These are phyloP conservation scores for Chrysogorgia sp. DNA, from an alignment of 92 coral and sea anemone genomes.

Conservation along the genomic window DNA sequence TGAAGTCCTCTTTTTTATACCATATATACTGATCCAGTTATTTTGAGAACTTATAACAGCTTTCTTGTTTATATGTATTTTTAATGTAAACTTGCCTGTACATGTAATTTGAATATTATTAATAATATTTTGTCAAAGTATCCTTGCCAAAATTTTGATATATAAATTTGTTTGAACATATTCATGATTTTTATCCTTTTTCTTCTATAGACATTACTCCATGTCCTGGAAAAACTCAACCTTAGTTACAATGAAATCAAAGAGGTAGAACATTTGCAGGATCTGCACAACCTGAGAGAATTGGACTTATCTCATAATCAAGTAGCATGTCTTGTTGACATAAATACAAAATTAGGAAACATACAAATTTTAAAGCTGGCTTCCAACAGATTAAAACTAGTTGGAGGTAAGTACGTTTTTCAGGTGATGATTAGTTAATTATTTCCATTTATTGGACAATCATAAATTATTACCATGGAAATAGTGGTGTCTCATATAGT, in stretches of 20 bases:
- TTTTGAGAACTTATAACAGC: too few species aligned
- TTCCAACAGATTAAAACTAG: constrained; percentile 70
- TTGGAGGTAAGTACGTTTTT: constrained; percentile 66
- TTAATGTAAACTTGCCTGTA: too few species aligned
- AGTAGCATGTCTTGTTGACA: constrained; percentile 61
- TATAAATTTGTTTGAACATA: not conserved
- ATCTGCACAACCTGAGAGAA: constrained; percentile 66
- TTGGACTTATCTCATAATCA: constrained; percentile 84
- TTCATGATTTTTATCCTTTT: not conserved
- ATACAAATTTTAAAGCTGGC: constrained; percentile 74
- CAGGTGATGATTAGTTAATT: not conserved
- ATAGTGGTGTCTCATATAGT: too few species aligned
- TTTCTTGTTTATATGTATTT: too few species aligned
- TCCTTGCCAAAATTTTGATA: too few species aligned
- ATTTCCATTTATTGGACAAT: too few species aligned
- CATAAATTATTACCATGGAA: too few species aligned
- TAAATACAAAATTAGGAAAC: constrained; percentile 87
- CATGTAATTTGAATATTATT: too few species aligned
- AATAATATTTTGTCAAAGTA: too few species aligned
- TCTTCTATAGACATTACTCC: constrained; percentile 71
- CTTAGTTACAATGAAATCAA: constrained; percentile 78
- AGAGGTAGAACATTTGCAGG: constrained; percentile 78
- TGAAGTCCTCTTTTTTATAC: too few species aligned
- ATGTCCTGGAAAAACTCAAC: constrained; percentile 70
- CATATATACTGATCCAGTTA: too few species aligned